phyloP scores from a whole-genome alignment of 2,888 invertebrate species.

The Cabera pusaria region DNA sequence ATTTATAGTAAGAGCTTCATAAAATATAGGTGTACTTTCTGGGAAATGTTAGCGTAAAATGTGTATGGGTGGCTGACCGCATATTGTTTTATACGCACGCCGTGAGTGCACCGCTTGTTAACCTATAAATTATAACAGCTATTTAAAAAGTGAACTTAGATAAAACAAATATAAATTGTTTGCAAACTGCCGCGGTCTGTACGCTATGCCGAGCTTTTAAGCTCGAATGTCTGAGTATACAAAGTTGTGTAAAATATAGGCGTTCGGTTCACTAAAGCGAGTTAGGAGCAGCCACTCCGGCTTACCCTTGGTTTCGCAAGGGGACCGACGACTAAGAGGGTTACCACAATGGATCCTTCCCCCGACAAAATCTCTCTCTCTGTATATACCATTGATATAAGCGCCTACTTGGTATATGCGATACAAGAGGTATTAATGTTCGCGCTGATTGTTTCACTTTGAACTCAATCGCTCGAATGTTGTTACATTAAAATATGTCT shows the following conservation, averaged over 20 bases:
- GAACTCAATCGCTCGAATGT: too few relatives aligned
- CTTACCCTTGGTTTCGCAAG: constrained; percentile 62
- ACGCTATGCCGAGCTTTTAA: constrained; percentile 15
- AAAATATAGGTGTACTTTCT: constrained; percentile 24
- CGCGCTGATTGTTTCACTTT: constrained; percentile 9
- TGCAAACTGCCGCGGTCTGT: constrained; percentile 13
- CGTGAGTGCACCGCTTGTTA: constrained; percentile 14
- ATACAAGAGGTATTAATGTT: constrained; percentile 11
- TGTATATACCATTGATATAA: constrained; percentile 34
- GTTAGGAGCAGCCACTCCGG: constrained; percentile 52
- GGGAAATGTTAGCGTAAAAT: constrained; percentile 24
- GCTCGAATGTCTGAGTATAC: constrained; percentile 16
- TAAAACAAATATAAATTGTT: constrained; percentile 26
- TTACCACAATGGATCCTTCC: constrained; percentile 74
- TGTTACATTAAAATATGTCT: too few relatives aligned
- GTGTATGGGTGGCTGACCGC: constrained; percentile 24
- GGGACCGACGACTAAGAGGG: constrained; percentile 67
- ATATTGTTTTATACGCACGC: constrained; percentile 17
- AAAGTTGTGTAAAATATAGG: constrained; percentile 41
- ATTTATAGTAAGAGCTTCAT: constrained; percentile 27
- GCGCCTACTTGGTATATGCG: constrained; percentile 20
- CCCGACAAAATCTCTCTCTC: constrained; percentile 68
- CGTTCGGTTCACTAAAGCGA: constrained; percentile 38
- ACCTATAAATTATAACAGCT: constrained; percentile 20
- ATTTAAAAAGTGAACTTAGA: constrained; percentile 11